Percentiles rank a stretch among this genome's conserved stretches.
These are phyloP conservation scores for Holothuria leucospilota DNA, from an alignment of 53 echinoderm and acorn worm species.

Conservation along the genomic window DNA sequence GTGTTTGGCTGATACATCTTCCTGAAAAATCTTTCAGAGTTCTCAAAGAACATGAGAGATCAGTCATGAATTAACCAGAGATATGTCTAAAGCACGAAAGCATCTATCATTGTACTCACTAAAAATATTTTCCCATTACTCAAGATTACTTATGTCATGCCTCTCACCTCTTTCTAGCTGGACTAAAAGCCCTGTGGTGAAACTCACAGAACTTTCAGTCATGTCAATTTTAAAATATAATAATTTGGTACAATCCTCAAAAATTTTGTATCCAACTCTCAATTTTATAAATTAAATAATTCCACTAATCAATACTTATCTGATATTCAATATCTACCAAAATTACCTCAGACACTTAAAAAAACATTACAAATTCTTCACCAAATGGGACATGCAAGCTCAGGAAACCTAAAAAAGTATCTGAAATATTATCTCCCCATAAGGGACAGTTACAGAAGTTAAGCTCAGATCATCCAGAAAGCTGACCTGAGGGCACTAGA, in stretches of 20 bases:
- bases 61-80: too few relatives aligned
- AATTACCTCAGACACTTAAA: neutral
- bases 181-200: too few relatives aligned
- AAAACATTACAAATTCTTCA: conserved; percentile 22
- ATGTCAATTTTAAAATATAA: conserved; percentile 43
- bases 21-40: too few relatives aligned
- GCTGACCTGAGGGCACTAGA: neutral
- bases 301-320: conserved; percentile 44
- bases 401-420: neutral
- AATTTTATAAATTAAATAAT: conserved; percentile 41
- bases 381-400: conserved; percentile 19
- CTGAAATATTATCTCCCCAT: conserved; percentile 42
- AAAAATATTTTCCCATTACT: too few relatives aligned
- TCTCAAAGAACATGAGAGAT: too few relatives aligned
- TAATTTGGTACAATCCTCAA: conserved; percentile 42
- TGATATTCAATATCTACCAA: conserved; percentile 30
- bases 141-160: too few relatives aligned
- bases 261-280: conserved; percentile 28
- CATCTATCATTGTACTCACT: too few relatives aligned
- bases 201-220: conserved; percentile 6
- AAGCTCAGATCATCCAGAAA: conserved; percentile 34
- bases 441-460: conserved; percentile 46
- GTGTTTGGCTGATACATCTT: too few relatives aligned
- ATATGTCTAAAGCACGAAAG: too few relatives aligned
- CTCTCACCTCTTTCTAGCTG: too few relatives aligned